Evolutionary conservation across 2,888 invertebrate genomes (phyloP).

Genomic region (Harpagoxenus sublaevis): DNA sequence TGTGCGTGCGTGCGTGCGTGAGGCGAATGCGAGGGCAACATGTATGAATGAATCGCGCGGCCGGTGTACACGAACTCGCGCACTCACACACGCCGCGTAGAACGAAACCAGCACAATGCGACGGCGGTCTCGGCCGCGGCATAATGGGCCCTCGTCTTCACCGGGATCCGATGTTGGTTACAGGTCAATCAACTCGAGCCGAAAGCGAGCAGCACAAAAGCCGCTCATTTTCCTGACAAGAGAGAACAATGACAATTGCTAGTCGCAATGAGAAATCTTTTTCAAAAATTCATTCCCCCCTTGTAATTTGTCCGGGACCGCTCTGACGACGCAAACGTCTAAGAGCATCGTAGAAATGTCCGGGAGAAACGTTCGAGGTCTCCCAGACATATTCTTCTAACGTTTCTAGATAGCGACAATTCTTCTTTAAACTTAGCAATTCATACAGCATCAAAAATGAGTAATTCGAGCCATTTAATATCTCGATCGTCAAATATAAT

Average conservation of each 20-base stretch:
- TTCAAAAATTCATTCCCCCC: background rate
- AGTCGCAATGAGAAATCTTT: background rate
- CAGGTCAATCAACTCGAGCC: conserved; percentile 47
- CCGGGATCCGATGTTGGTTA: conserved; percentile 44
- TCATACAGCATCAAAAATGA: background rate
- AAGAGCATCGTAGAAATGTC: background rate
- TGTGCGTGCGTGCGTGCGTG: conserved; percentile 40
- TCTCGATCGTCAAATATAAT: background rate
- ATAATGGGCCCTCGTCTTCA: conserved; percentile 46
- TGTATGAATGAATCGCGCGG: conserved; percentile 62
- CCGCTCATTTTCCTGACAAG: background rate
- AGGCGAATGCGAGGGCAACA: conserved; percentile 30
- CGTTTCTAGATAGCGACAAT: background rate
- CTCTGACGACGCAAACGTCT: background rate
- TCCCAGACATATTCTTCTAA: background rate
- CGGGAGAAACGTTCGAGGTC: background rate
- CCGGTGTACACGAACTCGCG: background rate
- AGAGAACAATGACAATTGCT: conserved; percentile 7
- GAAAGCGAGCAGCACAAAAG: conserved; percentile 6
- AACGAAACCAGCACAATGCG: conserved; percentile 49
- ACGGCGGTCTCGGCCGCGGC: conserved; percentile 23
- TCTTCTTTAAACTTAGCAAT: background rate
- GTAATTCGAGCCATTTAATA: background rate
- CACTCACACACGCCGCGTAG: conserved; percentile 3
- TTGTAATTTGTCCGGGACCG: background rate